Evolutionary conservation across 1,140 invertebrate species (phyloP).

Genomic region (Lasioglossum baleicum): DNA sequence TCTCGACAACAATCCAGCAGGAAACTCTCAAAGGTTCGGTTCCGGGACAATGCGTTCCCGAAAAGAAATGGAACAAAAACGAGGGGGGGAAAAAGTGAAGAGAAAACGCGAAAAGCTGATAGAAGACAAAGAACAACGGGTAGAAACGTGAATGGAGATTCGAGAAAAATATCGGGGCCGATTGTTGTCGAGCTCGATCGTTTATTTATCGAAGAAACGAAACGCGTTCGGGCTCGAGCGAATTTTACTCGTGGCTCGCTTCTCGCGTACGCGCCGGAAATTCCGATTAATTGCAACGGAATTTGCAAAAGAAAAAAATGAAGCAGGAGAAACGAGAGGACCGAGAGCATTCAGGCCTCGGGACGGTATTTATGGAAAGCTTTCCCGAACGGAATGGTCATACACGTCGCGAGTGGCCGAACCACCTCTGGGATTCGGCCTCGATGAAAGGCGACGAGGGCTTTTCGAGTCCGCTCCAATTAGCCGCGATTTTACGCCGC

Average conservation of each 20-base stretch:
- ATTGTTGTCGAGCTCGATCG: too few species aligned
- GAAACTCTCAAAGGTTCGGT: too few species aligned
- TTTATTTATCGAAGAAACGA: conserved; percentile 11
- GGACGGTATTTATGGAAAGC: conserved; percentile 24
- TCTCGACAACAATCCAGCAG: too few species aligned
- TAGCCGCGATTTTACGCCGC: conserved; percentile 35
- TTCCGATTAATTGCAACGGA: conserved; percentile 24
- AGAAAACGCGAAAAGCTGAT: too few species aligned
- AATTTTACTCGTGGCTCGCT: conserved; percentile 23
- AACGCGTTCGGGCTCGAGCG: background rate
- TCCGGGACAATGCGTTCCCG: too few species aligned
- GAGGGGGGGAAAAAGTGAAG: too few species aligned
- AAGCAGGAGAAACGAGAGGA: background rate
- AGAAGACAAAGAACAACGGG: too few species aligned
- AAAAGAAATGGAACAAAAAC: too few species aligned
- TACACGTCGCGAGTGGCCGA: background rate
- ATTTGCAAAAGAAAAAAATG: background rate
- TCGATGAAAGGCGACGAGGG: conserved; percentile 15
- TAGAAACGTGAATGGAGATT: too few species aligned
- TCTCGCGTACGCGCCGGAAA: background rate
- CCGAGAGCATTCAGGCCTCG: background rate
- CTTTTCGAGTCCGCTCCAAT: conserved; percentile 49
- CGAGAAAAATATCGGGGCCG: too few species aligned
- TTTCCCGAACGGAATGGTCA: conserved; percentile 9
- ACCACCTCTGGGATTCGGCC: background rate